Evolutionary conservation across 1,140 invertebrate genomes (phyloP), one percentile per base, ranked within the genome.

Genomic region (Pogonognathellus flavescens): DNA sequence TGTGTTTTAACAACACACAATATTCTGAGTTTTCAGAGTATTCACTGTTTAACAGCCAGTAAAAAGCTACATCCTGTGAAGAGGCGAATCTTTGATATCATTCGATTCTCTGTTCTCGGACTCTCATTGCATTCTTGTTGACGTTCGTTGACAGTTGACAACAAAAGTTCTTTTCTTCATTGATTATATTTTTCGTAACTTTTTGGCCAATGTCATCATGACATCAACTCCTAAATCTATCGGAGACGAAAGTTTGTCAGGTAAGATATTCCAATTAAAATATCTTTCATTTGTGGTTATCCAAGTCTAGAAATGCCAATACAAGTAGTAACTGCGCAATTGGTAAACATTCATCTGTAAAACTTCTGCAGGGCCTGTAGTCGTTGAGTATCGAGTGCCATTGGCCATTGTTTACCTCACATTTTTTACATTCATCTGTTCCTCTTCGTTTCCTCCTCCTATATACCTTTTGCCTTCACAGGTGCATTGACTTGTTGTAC

Each of bases 221-320:
- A 90, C 91, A 88, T 90, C 91, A 25, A 90, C 90, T 72, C 89
- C 90, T 16, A 92, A 91, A 86, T 91, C 89, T 22, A 89, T 89
- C 22, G 90, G 90, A 84, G 91, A 92, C 72, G 91, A 92, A 83
- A 88, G 89, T 25, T 89, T 92, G 13, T 91, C 91, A 87, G 91
- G 91, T 92, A 87, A 90, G 80, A n/a, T 80, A 3, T 1, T 18
- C 31, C 1, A 11, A 53, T 55, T 53, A 55, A 18, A 3, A 31
- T 70, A 11, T 7, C 18, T 70, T 70, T 18, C 11, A 6, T 55
- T 81, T 66, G 53, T 66, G 0, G 1, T n/a, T 31, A 53, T 22
- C 14, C 2, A 53, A 8, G 3, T 18, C 10, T 81, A 81, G 2
- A 31, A 81, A 14, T 55, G 2, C 0, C 80, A 22, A 22, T 2